These are phyloP conservation scores for Turritopsis dohrnii DNA, from an alignment of 30 jellyfish, hydroid and myxozoan species.

Conservation along the genomic window DNA sequence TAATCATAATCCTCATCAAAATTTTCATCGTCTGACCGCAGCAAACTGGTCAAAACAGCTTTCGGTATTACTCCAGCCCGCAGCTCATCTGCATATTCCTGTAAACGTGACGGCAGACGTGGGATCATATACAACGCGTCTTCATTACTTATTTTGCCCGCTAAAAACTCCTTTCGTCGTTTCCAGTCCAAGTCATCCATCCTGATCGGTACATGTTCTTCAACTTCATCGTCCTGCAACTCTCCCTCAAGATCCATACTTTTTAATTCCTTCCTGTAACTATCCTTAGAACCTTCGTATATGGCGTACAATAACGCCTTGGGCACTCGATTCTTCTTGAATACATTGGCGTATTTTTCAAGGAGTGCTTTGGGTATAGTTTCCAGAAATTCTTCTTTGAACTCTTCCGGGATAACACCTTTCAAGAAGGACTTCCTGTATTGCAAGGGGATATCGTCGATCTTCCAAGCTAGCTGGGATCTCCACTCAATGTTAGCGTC, in stretches of 20 bases:
- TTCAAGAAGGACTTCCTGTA: background rate
- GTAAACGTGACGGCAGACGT: background rate
- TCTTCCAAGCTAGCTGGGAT: constrained; percentile 8
- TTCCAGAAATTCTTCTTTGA: background rate
- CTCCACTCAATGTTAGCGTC: background rate
- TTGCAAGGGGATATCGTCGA: constrained; percentile 14
- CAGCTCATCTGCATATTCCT: background rate
- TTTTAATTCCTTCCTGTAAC: background rate
- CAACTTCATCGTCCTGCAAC: background rate
- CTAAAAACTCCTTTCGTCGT: background rate
- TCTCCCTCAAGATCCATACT: background rate
- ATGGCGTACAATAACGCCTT: constrained; percentile 18
- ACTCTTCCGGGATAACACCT: constrained; percentile 10
- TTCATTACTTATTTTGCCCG: background rate
- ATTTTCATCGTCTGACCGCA: constrained; percentile 11
- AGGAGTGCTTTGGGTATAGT: constrained; percentile 22
- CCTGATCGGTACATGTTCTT: background rate
- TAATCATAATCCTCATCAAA: background rate
- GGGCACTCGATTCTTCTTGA: background rate
- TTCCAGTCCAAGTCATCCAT: background rate
- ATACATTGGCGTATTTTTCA: constrained; percentile 27
- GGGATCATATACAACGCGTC: background rate
- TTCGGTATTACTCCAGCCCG: background rate
- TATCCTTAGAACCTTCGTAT: background rate
- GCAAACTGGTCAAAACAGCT: background rate